Conservation (phyloP, 2,797 vertebrate genomes). For the Spinus olivaceus region DNA sequence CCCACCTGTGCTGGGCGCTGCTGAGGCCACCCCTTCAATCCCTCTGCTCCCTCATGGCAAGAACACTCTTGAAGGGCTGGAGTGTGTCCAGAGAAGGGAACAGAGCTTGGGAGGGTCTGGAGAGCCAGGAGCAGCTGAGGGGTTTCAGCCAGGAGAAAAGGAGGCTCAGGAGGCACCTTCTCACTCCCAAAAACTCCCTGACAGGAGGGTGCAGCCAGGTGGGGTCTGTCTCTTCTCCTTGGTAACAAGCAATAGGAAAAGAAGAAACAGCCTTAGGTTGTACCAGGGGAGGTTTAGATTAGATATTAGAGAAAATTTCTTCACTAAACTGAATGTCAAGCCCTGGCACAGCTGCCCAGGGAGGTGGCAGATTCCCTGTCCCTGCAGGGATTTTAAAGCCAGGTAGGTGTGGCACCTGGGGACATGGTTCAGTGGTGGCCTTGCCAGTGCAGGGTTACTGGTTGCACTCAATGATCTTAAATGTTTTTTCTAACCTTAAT, state of each 20-base stretch:
- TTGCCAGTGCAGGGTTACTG: neutral
- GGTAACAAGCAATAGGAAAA: no score
- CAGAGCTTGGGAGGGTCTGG: neutral
- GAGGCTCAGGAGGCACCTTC: neutral
- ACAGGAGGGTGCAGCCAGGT: neutral
- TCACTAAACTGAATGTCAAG: neutral
- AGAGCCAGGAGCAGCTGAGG: neutral
- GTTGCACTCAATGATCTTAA: neutral
- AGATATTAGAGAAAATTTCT: accelerated
- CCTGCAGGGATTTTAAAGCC: neutral
- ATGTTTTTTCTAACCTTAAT: neutral
- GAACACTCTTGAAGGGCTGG: neutral
- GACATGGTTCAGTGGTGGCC: neutral
- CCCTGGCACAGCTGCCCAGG: neutral
- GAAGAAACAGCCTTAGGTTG: neutral
- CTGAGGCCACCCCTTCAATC: neutral
- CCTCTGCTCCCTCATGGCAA: accelerated
- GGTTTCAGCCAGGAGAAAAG: neutral
- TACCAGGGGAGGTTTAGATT: neutral
- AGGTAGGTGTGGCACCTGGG: neutral
- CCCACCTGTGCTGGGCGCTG: neutral
- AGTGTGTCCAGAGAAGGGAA: neutral
- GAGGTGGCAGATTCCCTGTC: neutral
- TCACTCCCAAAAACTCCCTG: neutral
- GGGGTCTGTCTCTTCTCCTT: neutral